Evolutionary conservation across 1,140 invertebrate species (phyloP), one percentile per base, ranked within the genome.

Genomic region (Euura lappo): DNA sequence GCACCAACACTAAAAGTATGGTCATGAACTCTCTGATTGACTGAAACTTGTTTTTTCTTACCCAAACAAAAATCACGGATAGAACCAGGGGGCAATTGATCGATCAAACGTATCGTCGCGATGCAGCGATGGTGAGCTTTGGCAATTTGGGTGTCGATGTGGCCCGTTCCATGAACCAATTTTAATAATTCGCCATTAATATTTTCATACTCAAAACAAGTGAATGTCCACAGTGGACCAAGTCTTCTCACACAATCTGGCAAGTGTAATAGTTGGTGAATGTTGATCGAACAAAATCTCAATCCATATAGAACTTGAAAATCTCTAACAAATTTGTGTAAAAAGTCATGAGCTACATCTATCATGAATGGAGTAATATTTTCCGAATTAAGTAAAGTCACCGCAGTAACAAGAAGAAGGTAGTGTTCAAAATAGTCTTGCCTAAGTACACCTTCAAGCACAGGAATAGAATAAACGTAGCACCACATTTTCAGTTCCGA

Each of bases 131-230:
- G 51, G 71, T 80, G 76, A 0, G 71, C 60, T 44, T n/a, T 73
- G 6, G 68, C 71, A 8, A 76, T 74, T 76, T 79, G 79, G 7
- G 75, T 71, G 45, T 79, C 75, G 64, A 80, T 76, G 60, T 79
- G 74, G 8, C 66, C 44, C 28, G 77, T 79, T n/a, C 79, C 76
- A 68, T 79, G 72, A 4, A 80, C 60, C 3, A 80, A 65, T 71
- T 71, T 74, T 45, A 77, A 73, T 70, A 80, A 71, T 69, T 76
- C 69, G 28, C 79, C 75, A 76, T 79, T 79, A 6, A 80, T 69
- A 70, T 79, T 74, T 70, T 80, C 76, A 44, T 75, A 79, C 45
- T 74, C 7, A 65, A 68, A 79, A 60, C 77, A 79, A n/a, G 76
- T 72, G 65, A 68, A 69, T 2, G 69, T 69, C 74, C 74, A 77